phyloP scores from a whole-genome alignment of 92 coral and sea anemone species.

The Parazoanthus atlanticus region DNA sequence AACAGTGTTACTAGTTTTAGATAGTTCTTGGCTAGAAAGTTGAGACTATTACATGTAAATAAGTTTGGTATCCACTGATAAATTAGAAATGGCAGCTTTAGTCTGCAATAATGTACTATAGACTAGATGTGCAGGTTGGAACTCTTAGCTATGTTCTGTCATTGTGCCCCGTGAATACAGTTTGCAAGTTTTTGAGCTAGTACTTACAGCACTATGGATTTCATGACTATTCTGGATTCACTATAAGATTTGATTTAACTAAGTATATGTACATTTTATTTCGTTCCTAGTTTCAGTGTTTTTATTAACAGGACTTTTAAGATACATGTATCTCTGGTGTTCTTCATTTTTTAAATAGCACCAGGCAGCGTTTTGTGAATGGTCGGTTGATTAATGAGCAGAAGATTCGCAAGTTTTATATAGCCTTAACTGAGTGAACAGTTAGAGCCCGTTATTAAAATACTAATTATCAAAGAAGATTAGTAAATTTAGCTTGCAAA shows the following conservation, averaged over 20 bases:
- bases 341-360: conserved; percentile 9
- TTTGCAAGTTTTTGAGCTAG: conserved; percentile 32
- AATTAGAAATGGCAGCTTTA: conserved; percentile 25
- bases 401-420: conserved; percentile 35
- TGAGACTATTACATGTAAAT: conserved; percentile 21
- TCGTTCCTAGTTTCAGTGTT: conserved; percentile 17
- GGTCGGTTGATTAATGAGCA: conserved; percentile 11
- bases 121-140: conserved; percentile 30
- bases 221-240: conserved; percentile 32
- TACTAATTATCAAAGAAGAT: conserved; percentile 31
- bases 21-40: conserved; percentile 16
- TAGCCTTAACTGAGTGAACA: conserved; percentile 32
- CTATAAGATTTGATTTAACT: conserved; percentile 8
- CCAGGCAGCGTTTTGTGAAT: conserved; percentile 17
- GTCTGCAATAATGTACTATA: conserved; percentile 33
- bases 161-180: neutral
- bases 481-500: conserved; percentile 30
- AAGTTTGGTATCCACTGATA: conserved; percentile 29
- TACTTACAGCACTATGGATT: conserved; percentile 12
- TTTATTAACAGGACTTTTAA: neutral
- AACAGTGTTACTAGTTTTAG: conserved; percentile 24
- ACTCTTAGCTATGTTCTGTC: conserved; percentile 26
- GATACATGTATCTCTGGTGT: conserved; percentile 25
- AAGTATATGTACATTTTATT: conserved; percentile 34
- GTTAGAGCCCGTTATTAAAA: conserved; percentile 28